Conservation (phyloP, 2,113 vertebrate genomes). For the Labrus mixtus region DNA sequence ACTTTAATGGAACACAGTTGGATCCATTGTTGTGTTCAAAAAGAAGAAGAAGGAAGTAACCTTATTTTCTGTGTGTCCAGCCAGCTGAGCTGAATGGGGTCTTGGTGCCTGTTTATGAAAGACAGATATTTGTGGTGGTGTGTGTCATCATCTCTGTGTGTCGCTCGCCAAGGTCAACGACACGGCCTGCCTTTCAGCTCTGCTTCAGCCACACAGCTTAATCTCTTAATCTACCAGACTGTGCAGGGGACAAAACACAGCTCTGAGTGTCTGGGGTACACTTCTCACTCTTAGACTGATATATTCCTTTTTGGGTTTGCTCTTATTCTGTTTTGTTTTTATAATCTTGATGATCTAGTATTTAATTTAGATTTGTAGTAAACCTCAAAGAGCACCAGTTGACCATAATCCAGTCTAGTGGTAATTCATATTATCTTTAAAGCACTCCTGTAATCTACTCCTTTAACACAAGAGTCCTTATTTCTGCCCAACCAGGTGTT, state of each 20-base stretch:
- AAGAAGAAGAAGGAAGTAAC: too few species aligned
- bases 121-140: conserved; percentile 56
- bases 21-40: background rate
- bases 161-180: conserved; percentile 65
- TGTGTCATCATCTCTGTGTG: conserved; percentile 55
- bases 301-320: background rate
- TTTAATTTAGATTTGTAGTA: conserved; percentile 23
- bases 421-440: conserved; percentile 21
- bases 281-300: background rate
- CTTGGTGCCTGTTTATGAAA: conserved; percentile 58
- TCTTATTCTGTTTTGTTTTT: background rate
- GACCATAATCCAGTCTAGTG: conserved; percentile 1
- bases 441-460: background rate
- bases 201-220: conserved; percentile 43
- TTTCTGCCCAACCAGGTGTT: conserved; percentile 71
- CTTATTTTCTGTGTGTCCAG: too few species aligned
- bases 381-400: conserved; percentile 14
- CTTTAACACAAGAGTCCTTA: conserved; percentile 19
- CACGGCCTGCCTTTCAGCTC: conserved; percentile 48
- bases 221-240: conserved; percentile 58
- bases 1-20: too few species aligned
- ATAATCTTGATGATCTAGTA: background rate
- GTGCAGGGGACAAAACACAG: conserved; percentile 37
- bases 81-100: conserved; percentile 6
- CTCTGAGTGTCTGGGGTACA: conserved; percentile 5